These are phyloP conservation scores for Alosa alosa DNA, from an alignment of 2,113 vertebrate species.

Conservation along the genomic window DNA sequence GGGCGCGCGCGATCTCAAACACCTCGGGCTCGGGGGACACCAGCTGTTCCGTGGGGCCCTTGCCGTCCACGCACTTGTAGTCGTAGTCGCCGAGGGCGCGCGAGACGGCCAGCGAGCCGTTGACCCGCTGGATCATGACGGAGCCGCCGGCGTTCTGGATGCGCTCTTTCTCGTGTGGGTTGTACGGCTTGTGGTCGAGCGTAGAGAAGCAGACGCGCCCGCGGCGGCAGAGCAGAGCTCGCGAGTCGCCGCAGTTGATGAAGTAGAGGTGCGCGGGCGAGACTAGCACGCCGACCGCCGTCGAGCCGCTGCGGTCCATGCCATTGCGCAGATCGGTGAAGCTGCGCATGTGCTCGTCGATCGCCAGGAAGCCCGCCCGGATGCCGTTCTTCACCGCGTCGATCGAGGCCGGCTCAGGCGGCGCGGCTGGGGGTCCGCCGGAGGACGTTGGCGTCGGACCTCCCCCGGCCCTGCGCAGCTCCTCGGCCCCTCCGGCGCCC, in stretches of 20 bases:
- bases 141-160: slow-evolving; percentile 99
- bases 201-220: slow-evolving; percentile 95
- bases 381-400: slow-evolving; percentile 92
- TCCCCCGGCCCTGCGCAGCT: slow-evolving; percentile 40
- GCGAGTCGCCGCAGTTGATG: slow-evolving; percentile 97
- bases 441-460: slow-evolving; percentile 36
- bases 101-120: slow-evolving; percentile 95
- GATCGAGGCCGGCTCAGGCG: slow-evolving; percentile 74
- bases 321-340: slow-evolving; percentile 96
- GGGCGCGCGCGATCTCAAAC: slow-evolving; percentile 86
- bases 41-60: slow-evolving; percentile 97
- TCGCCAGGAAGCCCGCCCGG: slow-evolving; percentile 94
- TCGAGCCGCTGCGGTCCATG: slow-evolving; percentile 97
- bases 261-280: slow-evolving; percentile 94
- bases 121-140: slow-evolving; percentile 98
- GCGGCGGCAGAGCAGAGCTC: slow-evolving; percentile 89
- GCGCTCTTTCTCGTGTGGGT: slow-evolving; percentile 94
- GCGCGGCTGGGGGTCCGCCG: slow-evolving; percentile 41
- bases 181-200: slow-evolving; percentile 98
- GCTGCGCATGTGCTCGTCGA: slow-evolving; percentile 98
- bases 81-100: slow-evolving; percentile 97
- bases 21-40: slow-evolving; percentile 98
- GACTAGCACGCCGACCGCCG: slow-evolving; percentile 90
- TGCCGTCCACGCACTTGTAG: slow-evolving; percentile 98
- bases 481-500: slow-evolving; percentile 45